Percentiles rank a stretch among this genome's conserved stretches.
phyloP scores from a whole-genome alignment of 92 coral and sea anemone genomes.

The Zoanthus sansibaricus region DNA sequence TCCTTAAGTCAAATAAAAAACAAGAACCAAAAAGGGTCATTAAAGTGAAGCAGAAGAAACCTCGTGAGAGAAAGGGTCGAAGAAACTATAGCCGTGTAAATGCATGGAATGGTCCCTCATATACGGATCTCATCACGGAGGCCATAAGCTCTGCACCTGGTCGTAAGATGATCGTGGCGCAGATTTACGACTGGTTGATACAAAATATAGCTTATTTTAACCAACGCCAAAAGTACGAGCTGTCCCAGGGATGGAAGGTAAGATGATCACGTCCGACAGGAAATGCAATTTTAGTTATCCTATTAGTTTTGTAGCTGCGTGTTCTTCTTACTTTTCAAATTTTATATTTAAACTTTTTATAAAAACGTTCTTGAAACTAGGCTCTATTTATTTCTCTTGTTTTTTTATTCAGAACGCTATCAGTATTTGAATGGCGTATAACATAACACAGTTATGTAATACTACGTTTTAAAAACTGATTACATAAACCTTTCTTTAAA shows the following conservation, averaged over 20 bases:
- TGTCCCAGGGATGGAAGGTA: slow-evolving; percentile 93
- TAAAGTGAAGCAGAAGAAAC: neutral
- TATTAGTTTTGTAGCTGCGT: no score
- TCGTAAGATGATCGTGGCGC: slow-evolving; percentile 73
- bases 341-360: neutral
- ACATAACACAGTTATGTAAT: neutral
- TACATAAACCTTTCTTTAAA: neutral
- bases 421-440: neutral
- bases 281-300: no score
- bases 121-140: slow-evolving; percentile 81
- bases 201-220: slow-evolving; percentile 76
- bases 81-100: slow-evolving; percentile 34
- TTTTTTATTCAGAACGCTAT: neutral
- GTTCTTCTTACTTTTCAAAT: neutral
- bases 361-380: neutral
- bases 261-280: neutral
- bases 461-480: neutral
- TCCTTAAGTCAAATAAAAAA: neutral
- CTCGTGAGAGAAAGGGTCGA: neutral
- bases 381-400: neutral
- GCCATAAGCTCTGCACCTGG: slow-evolving; percentile 68
- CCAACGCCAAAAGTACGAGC: slow-evolving; percentile 75
- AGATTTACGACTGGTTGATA: slow-evolving; percentile 86
- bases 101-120: slow-evolving; percentile 88
- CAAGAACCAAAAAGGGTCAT: neutral